phyloP scores from a whole-genome alignment of 1,140 invertebrate species.

The Meloidogyne floridensis region DNA sequence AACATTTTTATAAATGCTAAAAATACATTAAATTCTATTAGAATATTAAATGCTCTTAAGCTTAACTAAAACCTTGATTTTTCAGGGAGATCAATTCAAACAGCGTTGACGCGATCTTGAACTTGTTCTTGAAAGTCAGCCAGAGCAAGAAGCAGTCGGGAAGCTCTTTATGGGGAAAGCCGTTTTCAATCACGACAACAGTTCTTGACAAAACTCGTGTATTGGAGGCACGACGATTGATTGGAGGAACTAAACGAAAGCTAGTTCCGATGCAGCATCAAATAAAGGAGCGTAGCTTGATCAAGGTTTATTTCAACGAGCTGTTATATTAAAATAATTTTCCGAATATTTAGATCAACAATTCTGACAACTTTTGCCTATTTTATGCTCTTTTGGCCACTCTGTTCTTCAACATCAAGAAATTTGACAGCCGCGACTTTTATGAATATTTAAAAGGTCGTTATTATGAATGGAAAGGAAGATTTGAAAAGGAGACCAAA shows the following conservation, averaged over 20 bases:
- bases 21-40: too few relatives aligned
- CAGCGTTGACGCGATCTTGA: neutral
- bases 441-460: neutral
- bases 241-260: neutral
- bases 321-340: too few relatives aligned
- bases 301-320: too few relatives aligned
- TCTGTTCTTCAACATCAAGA: neutral
- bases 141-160: slow-evolving; percentile 3
- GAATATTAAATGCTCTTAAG: too few relatives aligned
- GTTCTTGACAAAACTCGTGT: neutral
- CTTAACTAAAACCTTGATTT: too few relatives aligned
- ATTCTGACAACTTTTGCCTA: neutral
- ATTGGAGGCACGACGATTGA: neutral
- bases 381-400: neutral
- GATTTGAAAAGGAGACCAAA: neutral
- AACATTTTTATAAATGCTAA: too few relatives aligned
- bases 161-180: neutral
- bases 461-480: neutral
- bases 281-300: too few relatives aligned
- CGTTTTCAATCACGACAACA: neutral
- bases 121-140: neutral
- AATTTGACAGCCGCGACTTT: neutral
- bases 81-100: neutral
- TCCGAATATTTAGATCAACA: neutral
- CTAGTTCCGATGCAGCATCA: neutral